phyloP scores from a whole-genome alignment of 1,140 invertebrate species.

The Drosophila tristis region DNA sequence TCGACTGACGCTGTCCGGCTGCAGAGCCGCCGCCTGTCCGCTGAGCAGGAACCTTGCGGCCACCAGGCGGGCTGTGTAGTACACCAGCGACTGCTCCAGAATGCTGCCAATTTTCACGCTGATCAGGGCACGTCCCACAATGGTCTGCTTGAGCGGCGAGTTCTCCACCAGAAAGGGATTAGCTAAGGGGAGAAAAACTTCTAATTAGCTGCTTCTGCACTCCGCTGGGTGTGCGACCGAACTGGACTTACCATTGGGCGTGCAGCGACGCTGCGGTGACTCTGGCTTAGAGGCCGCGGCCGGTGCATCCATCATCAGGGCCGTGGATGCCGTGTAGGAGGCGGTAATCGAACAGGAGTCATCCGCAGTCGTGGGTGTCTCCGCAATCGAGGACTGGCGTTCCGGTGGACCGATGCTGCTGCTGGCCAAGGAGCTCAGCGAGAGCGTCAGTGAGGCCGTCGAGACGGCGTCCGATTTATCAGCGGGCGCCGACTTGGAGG shows the following conservation, averaged over 20 bases:
- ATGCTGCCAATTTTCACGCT: conserved; percentile 75
- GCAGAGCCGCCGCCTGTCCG: conserved; percentile 86
- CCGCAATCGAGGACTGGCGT: conserved; percentile 58
- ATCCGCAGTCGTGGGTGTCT: conserved; percentile 64
- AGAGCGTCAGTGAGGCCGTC: conserved; percentile 67
- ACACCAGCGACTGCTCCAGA: conserved; percentile 74
- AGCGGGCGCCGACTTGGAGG: conserved; percentile 52
- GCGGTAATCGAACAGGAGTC: conserved; percentile 62
- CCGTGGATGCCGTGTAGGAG: conserved; percentile 73
- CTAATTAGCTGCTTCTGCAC: conserved; percentile 53
- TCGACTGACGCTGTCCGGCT: conserved; percentile 88
- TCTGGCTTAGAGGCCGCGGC: conserved; percentile 12
- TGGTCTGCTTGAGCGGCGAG: conserved; percentile 63
- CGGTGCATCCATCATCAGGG: conserved; percentile 67
- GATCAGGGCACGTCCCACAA: conserved; percentile 55
- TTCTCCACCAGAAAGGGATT: conserved; percentile 74
- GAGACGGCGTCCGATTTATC: conserved; percentile 73
- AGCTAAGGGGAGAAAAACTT: conserved; percentile 41
- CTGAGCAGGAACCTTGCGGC: conserved; percentile 88
- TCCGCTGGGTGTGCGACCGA: not conserved
- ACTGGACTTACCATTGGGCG: conserved; percentile 64
- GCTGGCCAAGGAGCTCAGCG: conserved; percentile 73
- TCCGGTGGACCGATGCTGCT: conserved; percentile 50
- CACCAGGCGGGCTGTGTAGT: conserved; percentile 75
- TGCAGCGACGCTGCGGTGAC: conserved; percentile 54